Conservation (phyloP, 2,113 vertebrate species). For the Caloenas nicobarica region DNA sequence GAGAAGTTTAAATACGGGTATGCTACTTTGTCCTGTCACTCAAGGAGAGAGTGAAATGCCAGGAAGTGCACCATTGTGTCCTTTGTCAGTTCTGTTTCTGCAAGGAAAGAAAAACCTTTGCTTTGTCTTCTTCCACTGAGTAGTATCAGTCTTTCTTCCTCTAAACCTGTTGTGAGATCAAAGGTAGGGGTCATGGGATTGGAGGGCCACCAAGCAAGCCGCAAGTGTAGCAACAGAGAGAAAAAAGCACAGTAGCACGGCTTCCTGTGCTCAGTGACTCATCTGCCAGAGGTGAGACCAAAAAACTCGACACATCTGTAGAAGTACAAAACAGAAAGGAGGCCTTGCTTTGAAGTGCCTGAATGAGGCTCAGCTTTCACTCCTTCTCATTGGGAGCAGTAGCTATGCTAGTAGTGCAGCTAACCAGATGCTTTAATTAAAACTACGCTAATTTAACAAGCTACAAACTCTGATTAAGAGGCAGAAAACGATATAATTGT, state of each 20-base stretch:
- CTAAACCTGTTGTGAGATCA: neutral
- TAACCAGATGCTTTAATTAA: neutral
- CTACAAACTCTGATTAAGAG: neutral
- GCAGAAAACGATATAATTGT: neutral
- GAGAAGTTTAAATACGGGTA: neutral
- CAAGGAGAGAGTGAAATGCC: neutral
- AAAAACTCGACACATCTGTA: neutral
- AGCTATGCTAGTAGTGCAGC: neutral
- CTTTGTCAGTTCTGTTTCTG: neutral
- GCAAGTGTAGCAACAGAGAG: neutral
- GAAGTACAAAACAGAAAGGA: neutral
- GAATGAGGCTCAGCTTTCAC: neutral
- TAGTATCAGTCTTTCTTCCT: neutral
- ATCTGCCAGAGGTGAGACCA: neutral
- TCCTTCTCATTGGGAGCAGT: neutral
- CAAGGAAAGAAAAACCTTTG: neutral
- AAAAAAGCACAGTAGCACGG: neutral
- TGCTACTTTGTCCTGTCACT: neutral
- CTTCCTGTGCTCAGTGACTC: neutral
- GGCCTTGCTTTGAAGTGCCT: neutral
- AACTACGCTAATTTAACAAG: neutral
- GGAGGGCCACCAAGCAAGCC: neutral
- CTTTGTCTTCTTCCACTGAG: neutral
- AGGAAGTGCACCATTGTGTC: neutral
- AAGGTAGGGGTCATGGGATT: neutral